Base-by-base conservation (phyloP, 2,888 invertebrate genomes). In the Andrena minutula region DNA sequence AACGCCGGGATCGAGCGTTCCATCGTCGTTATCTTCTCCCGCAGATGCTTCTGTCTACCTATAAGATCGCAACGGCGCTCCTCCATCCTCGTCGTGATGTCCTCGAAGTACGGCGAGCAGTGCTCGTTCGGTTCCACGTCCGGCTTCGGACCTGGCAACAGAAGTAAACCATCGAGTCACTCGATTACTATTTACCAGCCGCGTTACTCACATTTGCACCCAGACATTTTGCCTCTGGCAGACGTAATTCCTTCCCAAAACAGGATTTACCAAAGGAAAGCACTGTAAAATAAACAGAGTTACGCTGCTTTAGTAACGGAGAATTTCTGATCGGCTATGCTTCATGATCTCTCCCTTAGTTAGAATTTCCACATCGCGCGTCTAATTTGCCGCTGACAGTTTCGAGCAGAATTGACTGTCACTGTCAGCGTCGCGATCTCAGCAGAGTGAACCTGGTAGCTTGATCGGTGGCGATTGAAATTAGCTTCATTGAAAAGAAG, bases 1-100 rank as follows among this genome's bases (percentile, higher is more conserved):
- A 93, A 70, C 0, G 92, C 92, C 2, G 93, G 93, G n/a, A 93
- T 87, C 28, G 92, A 92, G 26, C 90, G 89, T 84, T 93, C 93
- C 90, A 93, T 90, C 51, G 89, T 90, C 2, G 82, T 76, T 26
- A 93, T 84, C 68, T 93, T 93, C 12, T 90, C 88, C 1, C 73
- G 84, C 7, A 93, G 85, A 76, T 84, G 71, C 2, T 86, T 89
- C 53, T 89, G 89, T n/a, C 88, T 92, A 30, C 82, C 86, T 1
- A 89, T 82, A 65, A 93, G 83, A 79, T 88, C 83, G 20, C 87
- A 83, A 0, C 87, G 90, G 16, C 93, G 90, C 56, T 89, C 88
- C 51, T 89, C 88, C 79, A 93, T 88, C 58, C 86, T 89, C 5
- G 76, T 75, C 0, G 89, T 86, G 12, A 88, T 86, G 51, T 86